A percentile compares a stretch with the other conserved stretches of the same genome.
Evolutionary conservation across 2,797 vertebrate species (phyloP).

Genomic region (Chaetodon trifasciatus): DNA sequence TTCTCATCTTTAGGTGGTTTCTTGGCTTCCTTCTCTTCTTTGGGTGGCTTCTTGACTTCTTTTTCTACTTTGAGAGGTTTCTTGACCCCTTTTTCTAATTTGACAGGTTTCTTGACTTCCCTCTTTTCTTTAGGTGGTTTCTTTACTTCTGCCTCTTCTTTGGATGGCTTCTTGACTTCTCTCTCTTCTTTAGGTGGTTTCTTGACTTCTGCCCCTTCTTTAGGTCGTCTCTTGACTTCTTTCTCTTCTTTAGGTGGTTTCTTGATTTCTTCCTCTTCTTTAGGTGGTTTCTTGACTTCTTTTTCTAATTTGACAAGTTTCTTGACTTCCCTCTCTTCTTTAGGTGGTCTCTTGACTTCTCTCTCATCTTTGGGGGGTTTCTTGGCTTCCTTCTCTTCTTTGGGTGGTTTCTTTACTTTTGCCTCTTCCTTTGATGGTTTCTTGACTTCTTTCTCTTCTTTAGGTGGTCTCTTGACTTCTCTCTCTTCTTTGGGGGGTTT

Average conservation of each 20-base stretch:
- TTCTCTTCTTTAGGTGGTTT: neutral
- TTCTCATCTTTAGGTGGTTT: neutral
- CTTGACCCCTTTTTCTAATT: neutral
- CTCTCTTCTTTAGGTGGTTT: neutral
- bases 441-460: constrained; percentile 39
- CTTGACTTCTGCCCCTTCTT: neutral
- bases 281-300: neutral
- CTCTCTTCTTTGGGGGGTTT: neutral
- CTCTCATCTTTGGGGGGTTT: neutral
- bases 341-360: neutral
- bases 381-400: neutral
- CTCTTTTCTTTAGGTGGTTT: neutral
- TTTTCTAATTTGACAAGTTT: neutral
- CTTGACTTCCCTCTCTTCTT: neutral
- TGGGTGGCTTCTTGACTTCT: neutral
- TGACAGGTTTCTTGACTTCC: neutral
- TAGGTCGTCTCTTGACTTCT: neutral
- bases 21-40: neutral
- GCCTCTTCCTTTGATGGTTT: constrained; percentile 19
- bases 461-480: neutral
- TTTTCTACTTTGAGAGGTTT: neutral
- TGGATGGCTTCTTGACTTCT: neutral
- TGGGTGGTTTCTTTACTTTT: constrained; percentile 15
- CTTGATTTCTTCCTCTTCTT: neutral
- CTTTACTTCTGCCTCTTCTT: neutral